Base-by-base conservation (phyloP, 2,888 invertebrate species). In the Linnaemya tessellans region DNA sequence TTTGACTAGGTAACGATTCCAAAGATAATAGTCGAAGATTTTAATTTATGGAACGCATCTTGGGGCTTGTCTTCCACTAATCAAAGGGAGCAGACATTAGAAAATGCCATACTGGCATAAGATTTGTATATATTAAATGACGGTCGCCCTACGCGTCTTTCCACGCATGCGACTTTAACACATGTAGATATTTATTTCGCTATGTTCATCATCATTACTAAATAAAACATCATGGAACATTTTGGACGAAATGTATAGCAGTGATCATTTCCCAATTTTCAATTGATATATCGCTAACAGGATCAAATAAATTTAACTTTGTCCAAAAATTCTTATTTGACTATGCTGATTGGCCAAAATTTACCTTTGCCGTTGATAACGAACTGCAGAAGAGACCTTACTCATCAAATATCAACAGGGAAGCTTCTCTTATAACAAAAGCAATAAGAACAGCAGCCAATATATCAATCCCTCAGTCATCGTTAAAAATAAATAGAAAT, bases 161-260 rank as follows among this genome's bases (percentile, higher is more conserved):
- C 80, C 0, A 86, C 83, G 1, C 86, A 84, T 18, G 20, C 54
- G 11, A 54, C 82, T 1, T 67, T 82, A 1, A 74, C 84, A 0
- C 80, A 84, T 30, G 51, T 87, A 3, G 78, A 86, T 22, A 18
- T n/a, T n/a, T n/a, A n/a, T 86, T 13, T 80, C 86, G 0, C 58
- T 73, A 18, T 70, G 79, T 20, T 84, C 84, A 10, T 64, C 83
- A 11, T 18, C 54, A 5, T 25, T 87, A 1, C 46, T 65, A 11
- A 22, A 67, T 25, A 3, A 30, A 22, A 56, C 73, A 7, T 22
- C 77, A 2, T 85, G 85, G 74, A 13, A 84, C 30, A 73, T 75
- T 8, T 22, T 84, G 10, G 58, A 78, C 15, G 67, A 83, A 7
- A 54, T 84, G 30, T 79, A 70, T 38, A 73, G 20, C 20, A 68